phyloP scores from a whole-genome alignment of 1,140 invertebrate species.

The Drosophila setifemur region DNA sequence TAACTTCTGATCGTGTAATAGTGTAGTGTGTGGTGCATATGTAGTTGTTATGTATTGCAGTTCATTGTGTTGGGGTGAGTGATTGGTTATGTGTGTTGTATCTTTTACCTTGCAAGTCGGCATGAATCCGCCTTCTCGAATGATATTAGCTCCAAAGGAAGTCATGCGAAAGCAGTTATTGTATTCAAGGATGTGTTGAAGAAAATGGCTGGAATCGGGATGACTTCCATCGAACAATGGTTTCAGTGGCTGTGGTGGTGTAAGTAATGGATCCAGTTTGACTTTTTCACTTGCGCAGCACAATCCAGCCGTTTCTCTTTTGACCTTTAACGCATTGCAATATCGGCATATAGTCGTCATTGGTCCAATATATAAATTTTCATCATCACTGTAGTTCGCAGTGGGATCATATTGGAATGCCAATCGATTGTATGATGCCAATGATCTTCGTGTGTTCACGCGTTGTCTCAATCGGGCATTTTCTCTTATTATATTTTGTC shows the following conservation, averaged over 20 bases:
- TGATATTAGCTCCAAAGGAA: slow-evolving; percentile 43
- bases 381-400: neutral
- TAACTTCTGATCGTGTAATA: neutral
- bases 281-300: no score
- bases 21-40: neutral
- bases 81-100: slow-evolving; percentile 4
- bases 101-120: no score
- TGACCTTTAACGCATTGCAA: slow-evolving; percentile 5
- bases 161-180: slow-evolving; percentile 53
- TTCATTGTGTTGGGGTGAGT: neutral
- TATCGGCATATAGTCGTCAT: neutral
- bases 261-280: no score
- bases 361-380: slow-evolving; percentile 44
- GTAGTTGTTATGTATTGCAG: slow-evolving; percentile 1
- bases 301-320: no score
- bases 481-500: neutral
- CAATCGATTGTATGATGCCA: neutral
- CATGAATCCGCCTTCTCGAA: no score
- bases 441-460: slow-evolving; percentile 1
- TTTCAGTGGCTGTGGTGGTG: no score
- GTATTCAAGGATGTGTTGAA: slow-evolving; percentile 66
- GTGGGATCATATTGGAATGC: neutral
- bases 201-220: slow-evolving; percentile 74
- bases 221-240: no score
- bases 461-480: neutral